These are phyloP conservation scores for Typhlomys cinereus DNA, from an alignment of 2,113 vertebrate species.

Conservation along the genomic window DNA sequence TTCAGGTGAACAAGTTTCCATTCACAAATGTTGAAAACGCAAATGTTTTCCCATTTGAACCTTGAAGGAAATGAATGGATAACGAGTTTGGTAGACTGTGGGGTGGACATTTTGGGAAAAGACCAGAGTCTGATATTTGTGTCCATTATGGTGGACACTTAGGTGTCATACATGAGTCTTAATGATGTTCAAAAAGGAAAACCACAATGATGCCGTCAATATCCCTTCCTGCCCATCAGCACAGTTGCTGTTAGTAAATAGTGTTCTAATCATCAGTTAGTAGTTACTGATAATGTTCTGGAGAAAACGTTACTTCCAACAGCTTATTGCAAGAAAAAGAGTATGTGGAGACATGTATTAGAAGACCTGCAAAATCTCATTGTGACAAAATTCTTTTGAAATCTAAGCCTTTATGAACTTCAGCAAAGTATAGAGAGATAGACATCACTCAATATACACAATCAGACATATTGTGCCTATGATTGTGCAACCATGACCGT, in stretches of 20 bases:
- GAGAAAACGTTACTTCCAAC: background rate
- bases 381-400: background rate
- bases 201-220: background rate
- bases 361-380: background rate
- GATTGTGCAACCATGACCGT: too few relatives aligned
- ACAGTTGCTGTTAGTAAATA: background rate
- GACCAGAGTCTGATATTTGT: background rate
- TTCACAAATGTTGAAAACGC: background rate
- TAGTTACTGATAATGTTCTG: too few relatives aligned
- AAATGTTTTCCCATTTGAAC: background rate
- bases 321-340: background rate
- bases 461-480: too few relatives aligned
- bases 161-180: background rate
- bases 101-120: background rate
- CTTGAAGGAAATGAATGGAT: background rate
- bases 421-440: fast-evolving
- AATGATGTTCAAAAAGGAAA: background rate
- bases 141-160: background rate
- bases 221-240: too few relatives aligned
- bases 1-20: too few relatives aligned
- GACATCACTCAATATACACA: background rate
- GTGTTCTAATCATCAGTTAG: background rate
- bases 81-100: fast-evolving
- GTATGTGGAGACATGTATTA: background rate
- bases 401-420: background rate